Evolutionary conservation across 1,140 invertebrate species (phyloP).

Genomic region (Panagrolaimus sp.): DNA sequence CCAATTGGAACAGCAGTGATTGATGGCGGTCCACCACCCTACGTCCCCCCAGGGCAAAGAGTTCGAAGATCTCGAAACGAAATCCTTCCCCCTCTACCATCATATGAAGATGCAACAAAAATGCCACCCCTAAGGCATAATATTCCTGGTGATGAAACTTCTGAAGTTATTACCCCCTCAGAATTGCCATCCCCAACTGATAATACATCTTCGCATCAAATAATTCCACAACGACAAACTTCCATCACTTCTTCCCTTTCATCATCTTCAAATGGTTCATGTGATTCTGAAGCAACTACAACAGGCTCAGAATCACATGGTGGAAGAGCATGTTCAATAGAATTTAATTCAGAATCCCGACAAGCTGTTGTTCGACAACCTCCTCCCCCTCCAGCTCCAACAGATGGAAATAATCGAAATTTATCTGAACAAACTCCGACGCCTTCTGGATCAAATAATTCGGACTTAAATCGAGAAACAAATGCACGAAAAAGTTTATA

Average conservation of each 20-base stretch:
- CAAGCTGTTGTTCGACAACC: neutral
- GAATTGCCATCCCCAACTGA: neutral
- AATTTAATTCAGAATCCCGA: neutral
- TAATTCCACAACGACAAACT: neutral
- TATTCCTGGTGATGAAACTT: neutral
- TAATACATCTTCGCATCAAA: neutral
- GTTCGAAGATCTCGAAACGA: constrained; percentile 37
- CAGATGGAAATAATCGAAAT: too few species aligned
- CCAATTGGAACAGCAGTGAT: neutral
- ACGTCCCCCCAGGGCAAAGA: constrained; percentile 34
- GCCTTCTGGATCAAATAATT: too few species aligned
- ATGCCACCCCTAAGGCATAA: constrained; percentile 24
- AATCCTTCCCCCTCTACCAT: constrained; percentile 51
- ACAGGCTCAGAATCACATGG: neutral
- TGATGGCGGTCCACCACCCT: constrained; percentile 53
- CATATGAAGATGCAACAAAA: constrained; percentile 58
- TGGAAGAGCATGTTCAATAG: neutral
- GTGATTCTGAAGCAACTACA: neutral
- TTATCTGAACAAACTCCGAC: too few species aligned
- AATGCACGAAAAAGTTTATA: too few species aligned
- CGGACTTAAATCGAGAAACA: too few species aligned
- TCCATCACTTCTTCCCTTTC: neutral
- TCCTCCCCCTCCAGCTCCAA: too few species aligned
- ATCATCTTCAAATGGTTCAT: neutral
- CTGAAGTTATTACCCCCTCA: neutral